These are phyloP conservation scores for Exaiptasia diaphana DNA, from an alignment of 64 coral and sea anemone genomes.

Conservation along the genomic window DNA sequence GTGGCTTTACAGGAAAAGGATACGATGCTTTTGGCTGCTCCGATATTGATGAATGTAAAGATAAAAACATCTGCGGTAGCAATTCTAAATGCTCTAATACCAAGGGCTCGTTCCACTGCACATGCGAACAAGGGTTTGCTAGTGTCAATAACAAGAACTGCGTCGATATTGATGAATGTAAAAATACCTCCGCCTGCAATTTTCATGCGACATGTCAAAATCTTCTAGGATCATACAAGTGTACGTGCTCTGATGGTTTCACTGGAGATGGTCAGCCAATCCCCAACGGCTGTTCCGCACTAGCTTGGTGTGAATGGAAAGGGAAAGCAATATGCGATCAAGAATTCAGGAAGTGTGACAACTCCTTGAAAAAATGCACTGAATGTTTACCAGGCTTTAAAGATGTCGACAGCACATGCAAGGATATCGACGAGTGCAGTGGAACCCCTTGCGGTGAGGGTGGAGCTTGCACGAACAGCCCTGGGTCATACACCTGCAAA, in stretches of 20 bases:
- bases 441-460: not conserved
- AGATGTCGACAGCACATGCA: not conserved
- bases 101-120: not conserved
- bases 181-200: not conserved
- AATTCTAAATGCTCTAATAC: not conserved
- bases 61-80: not conserved
- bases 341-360: not conserved
- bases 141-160: not conserved
- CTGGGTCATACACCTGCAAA: not conserved
- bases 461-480: not conserved
- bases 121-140: not conserved
- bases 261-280: not conserved
- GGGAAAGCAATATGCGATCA: not conserved
- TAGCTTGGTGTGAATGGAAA: conserved; percentile 9
- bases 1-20: not conserved
- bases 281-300: not conserved
- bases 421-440: not conserved
- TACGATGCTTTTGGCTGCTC: not conserved
- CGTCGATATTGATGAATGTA: conserved; percentile 7
- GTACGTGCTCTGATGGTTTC: not conserved
- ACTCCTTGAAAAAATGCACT: not conserved
- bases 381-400: not conserved
- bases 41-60: not conserved
- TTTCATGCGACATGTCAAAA: not conserved
- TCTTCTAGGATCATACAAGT: not conserved